Evolutionary conservation across 2,113 vertebrate species (phyloP).

Genomic region (Meleagris gallopavo): DNA sequence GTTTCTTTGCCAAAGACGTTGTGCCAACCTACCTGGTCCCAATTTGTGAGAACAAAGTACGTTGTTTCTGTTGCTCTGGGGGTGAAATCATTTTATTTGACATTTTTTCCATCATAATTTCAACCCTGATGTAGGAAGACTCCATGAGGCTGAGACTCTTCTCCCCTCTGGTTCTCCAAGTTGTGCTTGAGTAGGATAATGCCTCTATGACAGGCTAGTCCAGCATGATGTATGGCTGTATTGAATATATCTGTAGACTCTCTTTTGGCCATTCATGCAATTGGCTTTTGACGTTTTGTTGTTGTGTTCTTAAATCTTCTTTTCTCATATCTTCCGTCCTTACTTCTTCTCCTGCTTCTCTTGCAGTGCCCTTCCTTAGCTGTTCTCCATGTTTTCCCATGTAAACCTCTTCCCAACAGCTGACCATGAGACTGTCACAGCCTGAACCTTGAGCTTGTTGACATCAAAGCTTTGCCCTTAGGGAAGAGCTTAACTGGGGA

Average conservation of each 20-base stretch:
- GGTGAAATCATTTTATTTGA: conserved; percentile 31
- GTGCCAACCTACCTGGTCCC: conserved; percentile 70
- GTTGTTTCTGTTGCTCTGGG: conserved; percentile 35
- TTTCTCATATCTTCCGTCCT: background rate
- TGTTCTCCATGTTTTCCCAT: background rate
- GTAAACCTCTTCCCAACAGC: background rate
- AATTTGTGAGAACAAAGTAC: conserved; percentile 71
- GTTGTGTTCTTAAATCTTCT: background rate
- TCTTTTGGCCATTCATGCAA: background rate
- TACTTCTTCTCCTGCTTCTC: background rate
- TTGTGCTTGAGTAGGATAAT: background rate
- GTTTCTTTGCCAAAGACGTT: conserved; percentile 39
- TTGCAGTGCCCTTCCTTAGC: background rate
- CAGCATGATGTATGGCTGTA: background rate
- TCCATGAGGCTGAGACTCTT: background rate
- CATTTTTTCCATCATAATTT: background rate
- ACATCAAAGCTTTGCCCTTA: background rate
- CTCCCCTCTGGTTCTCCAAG: background rate
- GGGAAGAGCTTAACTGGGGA: background rate
- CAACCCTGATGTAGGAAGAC: background rate
- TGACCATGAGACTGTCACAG: background rate
- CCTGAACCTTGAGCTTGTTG: background rate
- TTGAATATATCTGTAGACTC: background rate
- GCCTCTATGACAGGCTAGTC: background rate
- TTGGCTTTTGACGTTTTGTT: background rate